Base-by-base conservation (phyloP, 1,140 invertebrate species). In the Trinorchestia longiramus region DNA sequence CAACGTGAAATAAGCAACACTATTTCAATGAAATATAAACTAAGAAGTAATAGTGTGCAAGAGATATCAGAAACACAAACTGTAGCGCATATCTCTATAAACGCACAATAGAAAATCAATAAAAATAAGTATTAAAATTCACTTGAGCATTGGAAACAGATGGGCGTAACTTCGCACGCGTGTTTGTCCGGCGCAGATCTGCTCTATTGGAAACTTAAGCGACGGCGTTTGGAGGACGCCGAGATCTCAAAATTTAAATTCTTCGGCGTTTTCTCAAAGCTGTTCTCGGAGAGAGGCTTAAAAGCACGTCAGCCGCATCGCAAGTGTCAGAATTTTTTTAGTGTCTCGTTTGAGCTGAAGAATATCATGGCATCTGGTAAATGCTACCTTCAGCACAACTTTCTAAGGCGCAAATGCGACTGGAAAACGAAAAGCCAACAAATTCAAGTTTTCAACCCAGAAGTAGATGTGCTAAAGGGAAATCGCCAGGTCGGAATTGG, bases 181-280 rank as follows among this genome's bases (percentile, higher is more conserved):
- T 90, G 88, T 90, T 90, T 90, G 88, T 90, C 88, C n/a, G 88
- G 28, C 88, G 41, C 41, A 90, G 88, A 43, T 90, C 88, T 42
- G 36, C 4, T 87, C 6, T 42, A 90, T 90, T 41, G 88, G 88
- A 90, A 90, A 90, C 42, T 90, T 90, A 90, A 90, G 88, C 88
- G 88, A 43, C 41, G 88, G 41, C 43, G 41, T 42, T 90, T 43
- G 41, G 88, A 77, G 47, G 11, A 77, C 62, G 62, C 8, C 3
- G 62, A 53, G 62, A 53, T 19, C 6, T 19, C 6, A 53, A 53
- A 77, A 77, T 77, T 36, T 77, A 77, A 77, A 28, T 77, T 77
- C 62, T 77, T 77, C 62, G 62, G 28, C 36, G 28, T 77, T 77
- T 77, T 77, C 15, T 77, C 62, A 77, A 77, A 19, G 1, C 62